phyloP scores from a whole-genome alignment of 2,888 invertebrate species.

The Xestoiulus laeticollis region DNA sequence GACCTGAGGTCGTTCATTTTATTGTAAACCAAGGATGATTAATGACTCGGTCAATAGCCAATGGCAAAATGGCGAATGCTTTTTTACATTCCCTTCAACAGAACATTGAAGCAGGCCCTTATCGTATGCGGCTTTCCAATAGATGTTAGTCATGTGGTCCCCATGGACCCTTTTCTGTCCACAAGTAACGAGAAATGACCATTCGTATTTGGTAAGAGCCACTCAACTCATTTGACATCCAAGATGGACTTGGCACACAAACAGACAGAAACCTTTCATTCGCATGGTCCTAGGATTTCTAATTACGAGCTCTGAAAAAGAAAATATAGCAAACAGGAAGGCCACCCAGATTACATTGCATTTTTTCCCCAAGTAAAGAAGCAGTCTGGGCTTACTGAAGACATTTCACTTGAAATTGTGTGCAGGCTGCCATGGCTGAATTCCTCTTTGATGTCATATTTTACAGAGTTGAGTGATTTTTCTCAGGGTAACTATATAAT shows the following conservation, averaged over 20 bases:
- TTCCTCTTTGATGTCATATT: background rate
- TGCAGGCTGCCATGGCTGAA: background rate
- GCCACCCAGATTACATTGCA: background rate
- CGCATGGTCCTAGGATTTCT: background rate
- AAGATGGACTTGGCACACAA: constrained; percentile 36
- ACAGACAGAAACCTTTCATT: constrained; percentile 22
- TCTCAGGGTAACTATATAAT: no score
- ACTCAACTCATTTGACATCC: constrained; percentile 41
- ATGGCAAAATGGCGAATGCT: background rate
- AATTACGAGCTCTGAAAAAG: background rate
- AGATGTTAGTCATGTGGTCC: constrained; percentile 24
- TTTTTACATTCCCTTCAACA: constrained; percentile 13
- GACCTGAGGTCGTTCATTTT: background rate
- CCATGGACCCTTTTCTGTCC: constrained; percentile 33
- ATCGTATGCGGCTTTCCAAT: constrained; percentile 21
- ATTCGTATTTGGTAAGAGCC: constrained; percentile 37
- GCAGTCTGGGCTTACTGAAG: background rate
- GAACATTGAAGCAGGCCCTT: constrained; percentile 8
- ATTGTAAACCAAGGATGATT: background rate
- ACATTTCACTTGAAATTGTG: background rate
- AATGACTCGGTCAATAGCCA: background rate
- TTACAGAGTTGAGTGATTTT: background rate
- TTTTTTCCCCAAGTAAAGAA: background rate
- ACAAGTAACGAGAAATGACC: constrained; percentile 43
- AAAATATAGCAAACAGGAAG: constrained; percentile 27